Conservation (phyloP, 2,113 vertebrate species). For the Colistium nudipinnis region DNA sequence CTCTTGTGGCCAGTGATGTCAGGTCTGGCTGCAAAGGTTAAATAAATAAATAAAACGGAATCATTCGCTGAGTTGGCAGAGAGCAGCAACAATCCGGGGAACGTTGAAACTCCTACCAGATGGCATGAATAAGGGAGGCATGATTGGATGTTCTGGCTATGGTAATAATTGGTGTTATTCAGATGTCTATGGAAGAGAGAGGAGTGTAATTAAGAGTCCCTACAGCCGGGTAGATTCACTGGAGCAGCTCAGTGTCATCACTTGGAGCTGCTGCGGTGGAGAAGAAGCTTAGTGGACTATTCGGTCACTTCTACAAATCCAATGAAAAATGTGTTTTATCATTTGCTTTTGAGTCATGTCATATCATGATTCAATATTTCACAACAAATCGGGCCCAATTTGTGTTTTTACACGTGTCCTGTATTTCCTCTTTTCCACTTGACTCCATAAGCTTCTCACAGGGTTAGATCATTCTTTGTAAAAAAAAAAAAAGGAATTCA, state of each 20-base stretch:
- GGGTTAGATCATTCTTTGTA: neutral
- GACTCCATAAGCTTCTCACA: neutral
- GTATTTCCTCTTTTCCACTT: neutral
- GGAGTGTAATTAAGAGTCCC: conserved; percentile 33
- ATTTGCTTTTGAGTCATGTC: neutral
- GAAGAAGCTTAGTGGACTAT: neutral
- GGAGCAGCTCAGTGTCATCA: conserved; percentile 9
- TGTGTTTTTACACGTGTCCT: neutral
- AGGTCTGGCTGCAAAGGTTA: conserved; percentile 83
- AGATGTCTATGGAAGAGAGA: conserved; percentile 11
- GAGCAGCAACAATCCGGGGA: conserved; percentile 27
- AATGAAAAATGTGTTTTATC: neutral
- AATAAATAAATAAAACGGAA: conserved; percentile 41
- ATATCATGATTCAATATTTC: neutral
- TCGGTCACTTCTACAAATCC: neutral
- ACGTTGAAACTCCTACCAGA: conserved; percentile 46
- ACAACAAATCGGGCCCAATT: neutral
- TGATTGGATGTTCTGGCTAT: conserved; percentile 18
- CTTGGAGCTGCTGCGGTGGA: neutral
- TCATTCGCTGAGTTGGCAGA: conserved; percentile 33
- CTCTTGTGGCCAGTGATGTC: conserved; percentile 93
- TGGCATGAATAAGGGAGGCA: conserved; percentile 37
- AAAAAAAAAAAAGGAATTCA: too few relatives aligned
- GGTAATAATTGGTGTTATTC: conserved; percentile 42
- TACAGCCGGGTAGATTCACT: conserved; percentile 2